Base-by-base conservation (phyloP, 2,797 vertebrate genomes). In the Ataeniobius toweri region DNA sequence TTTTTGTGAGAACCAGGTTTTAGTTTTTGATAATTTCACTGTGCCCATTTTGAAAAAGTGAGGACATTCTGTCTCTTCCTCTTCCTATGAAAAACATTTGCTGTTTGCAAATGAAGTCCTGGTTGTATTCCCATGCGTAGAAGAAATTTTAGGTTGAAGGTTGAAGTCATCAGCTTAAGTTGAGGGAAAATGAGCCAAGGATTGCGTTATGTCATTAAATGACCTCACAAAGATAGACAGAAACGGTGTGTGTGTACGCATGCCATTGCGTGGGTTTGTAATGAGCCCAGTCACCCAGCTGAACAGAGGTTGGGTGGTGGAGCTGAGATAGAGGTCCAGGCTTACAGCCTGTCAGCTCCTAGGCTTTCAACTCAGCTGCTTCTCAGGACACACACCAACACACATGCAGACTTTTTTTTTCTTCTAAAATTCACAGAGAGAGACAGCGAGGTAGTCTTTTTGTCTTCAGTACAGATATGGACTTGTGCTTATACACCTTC, bases 241-340 rank as follows among this genome's bases (percentile, higher is more conserved):
- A 72, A 75, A 78, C 67, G 39, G 74, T 31, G n/a, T 36, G 63
- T 48, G 74, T 9, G 50, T 13, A 58, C 18, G 74, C 0, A 39
- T 8, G 71, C 53, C 63, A 68, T 80, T 10, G 73, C 20, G 63
- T 89, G 86, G 89, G 82, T 91, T 94, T 91, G 94, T 95, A 96
- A 95, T 95, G 94, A 96, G 95, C 94, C 84, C 92, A 94, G 92
- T 92, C 94, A 94, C 92, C 91, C 89, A 90, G 83, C 89, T 91
- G 91, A 92, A 92, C 91, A 91, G 92, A 89, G 81, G 89, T 90
- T 90, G 89, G 89, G 92, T 91, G 92, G 88, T 91, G 89, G 85
- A 91, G 89, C 82, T 89, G 92, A 93, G 93, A 95, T 95, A 92
- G 94, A 94, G 93, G 95, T 94, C 95, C 91, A 92, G 94, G 94